A percentile compares a stretch with the other conserved stretches of the same genome.
These are phyloP conservation scores for Eolophus roseicapilla DNA, from an alignment of 2,113 vertebrate species.

Conservation along the genomic window DNA sequence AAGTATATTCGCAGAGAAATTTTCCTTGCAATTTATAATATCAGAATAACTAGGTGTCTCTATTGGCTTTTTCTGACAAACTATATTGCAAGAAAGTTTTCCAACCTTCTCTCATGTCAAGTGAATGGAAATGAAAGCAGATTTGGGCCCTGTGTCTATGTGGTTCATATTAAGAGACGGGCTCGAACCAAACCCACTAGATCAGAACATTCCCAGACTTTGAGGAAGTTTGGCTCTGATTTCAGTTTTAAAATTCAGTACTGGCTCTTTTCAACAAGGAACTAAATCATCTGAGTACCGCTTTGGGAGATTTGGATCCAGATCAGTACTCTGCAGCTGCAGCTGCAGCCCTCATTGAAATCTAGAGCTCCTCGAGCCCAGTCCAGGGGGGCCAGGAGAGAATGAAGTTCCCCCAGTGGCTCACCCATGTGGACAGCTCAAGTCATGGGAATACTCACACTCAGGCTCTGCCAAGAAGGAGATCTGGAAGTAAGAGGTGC, in stretches of 20 bases:
- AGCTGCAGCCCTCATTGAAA: conserved; percentile 29
- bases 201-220: conserved; percentile 69
- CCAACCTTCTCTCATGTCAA: conserved; percentile 41
- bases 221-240: conserved; percentile 67
- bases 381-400: background rate
- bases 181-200: conserved; percentile 47
- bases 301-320: conserved; percentile 61
- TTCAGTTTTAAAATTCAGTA: conserved; percentile 53
- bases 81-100: background rate
- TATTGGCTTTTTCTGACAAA: background rate
- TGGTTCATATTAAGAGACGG: conserved; percentile 44
- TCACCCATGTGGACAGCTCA: background rate
- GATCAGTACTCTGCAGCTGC: conserved; percentile 28
- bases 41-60: background rate
- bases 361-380: background rate
- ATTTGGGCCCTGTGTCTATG: conserved; percentile 12
- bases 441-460: background rate
- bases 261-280: conserved; percentile 43
- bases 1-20: background rate
- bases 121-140: conserved; percentile 35
- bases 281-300: conserved; percentile 46
- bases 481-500: background rate
- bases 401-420: background rate
- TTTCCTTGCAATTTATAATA: background rate
- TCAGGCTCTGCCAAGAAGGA: background rate